Conservation (phyloP, 2,797 vertebrate species). For the Threskiornis aethiopicus region DNA sequence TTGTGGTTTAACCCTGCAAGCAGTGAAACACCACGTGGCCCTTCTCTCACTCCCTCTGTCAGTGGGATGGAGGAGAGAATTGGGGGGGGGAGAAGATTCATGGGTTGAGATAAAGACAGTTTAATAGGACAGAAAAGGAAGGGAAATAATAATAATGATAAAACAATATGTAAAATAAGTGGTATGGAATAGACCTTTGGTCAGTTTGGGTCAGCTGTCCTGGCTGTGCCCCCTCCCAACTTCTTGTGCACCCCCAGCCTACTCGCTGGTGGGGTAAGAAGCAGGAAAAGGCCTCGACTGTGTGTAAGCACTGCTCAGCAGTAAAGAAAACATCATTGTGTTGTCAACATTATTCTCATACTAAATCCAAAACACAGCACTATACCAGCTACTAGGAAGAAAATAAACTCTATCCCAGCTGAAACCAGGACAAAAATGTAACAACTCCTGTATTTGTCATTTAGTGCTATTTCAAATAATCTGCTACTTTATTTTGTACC, state of each 20-base stretch:
- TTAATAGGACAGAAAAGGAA: background rate
- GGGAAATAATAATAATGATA: background rate
- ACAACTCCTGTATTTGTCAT: background rate
- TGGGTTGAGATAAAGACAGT: background rate
- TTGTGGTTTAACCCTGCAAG: background rate
- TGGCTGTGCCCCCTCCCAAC: no score
- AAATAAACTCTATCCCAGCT: background rate
- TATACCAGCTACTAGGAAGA: background rate
- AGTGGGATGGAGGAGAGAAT: no score
- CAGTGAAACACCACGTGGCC: background rate
- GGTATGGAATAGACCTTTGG: background rate
- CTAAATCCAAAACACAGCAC: background rate
- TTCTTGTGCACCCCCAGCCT: background rate
- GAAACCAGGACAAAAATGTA: background rate
- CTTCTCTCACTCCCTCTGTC: background rate
- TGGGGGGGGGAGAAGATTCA: background rate
- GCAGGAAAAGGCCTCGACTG: background rate
- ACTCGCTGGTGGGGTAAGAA: background rate
- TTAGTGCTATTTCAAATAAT: background rate
- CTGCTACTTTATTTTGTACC: background rate
- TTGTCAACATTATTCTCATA: background rate
- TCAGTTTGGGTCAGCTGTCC: background rate
- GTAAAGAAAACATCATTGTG: background rate
- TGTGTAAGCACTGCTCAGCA: background rate
- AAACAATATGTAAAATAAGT: background rate